Base-by-base conservation (phyloP, 2,888 invertebrate species). In the Lissonota sp. region DNA sequence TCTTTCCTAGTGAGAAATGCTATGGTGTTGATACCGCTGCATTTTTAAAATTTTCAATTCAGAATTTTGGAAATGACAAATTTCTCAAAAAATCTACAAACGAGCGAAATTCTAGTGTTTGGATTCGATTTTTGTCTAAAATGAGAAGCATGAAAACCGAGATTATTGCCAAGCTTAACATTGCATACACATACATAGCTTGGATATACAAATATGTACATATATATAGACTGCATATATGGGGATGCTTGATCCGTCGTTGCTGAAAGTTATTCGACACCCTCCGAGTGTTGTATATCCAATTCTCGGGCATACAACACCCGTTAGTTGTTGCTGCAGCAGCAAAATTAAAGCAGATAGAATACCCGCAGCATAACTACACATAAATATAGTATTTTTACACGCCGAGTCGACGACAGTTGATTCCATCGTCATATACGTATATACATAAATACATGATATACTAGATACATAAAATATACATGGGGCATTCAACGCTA, bases 261-360 rank as follows among this genome's bases (percentile, higher is more conserved):
- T 67, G 60, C 60, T 60, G 57, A 49, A 57, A 63, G 80, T 76
- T 72, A 80, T 80, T 76, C 57, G 80, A 80, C 67, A 80, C 80
- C 67, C 37, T 67, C 37, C n/a, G 49, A 42, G 49, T 8, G 42
- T 63, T 62, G 8, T 57, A 26, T 72, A 40, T 55, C 53, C 40
- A 51, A 46, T 42, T 26, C 46, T 7, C 42, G 53, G 7, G 26
- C 42, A 53, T 49, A 72, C n/a, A 53, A 62, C 55, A 55, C 70
- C 57, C 67, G 67, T 57, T 67, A 60, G 57, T 40, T 67, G 67
- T 44, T 63, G 69, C 80, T 80, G 80, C 57, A 64, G 12, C 64
- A 66, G 79, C 79, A 60, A 75, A 44, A 44, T 44, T 6, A 1
- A 44, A 44, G 44, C 44, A 44, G 44, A 44, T 10, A 44, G 10